Percentiles rank a stretch among this genome's conserved stretches.
These are phyloP conservation scores for Nasonia vitripennis DNA, from an alignment of 1,140 invertebrate species.

Conservation along the genomic window DNA sequence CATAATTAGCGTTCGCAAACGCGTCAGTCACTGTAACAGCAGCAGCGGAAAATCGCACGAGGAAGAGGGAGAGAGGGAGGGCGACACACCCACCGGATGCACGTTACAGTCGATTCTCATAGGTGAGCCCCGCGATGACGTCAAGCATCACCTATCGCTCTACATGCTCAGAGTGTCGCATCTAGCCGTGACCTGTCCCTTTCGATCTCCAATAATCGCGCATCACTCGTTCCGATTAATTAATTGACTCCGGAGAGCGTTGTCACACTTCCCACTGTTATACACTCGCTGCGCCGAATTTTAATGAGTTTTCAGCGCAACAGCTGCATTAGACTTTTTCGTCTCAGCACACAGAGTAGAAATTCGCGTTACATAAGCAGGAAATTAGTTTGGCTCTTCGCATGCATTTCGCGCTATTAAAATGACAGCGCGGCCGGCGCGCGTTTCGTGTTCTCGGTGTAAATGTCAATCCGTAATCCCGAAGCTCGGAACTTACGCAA, in stretches of 20 bases:
- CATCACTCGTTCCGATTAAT: slow-evolving; percentile 8
- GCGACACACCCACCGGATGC: slow-evolving; percentile 67
- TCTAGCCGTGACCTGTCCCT: slow-evolving; percentile 54
- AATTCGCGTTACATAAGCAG: neutral
- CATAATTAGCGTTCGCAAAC: neutral
- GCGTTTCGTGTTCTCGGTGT: neutral
- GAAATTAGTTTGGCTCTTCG: neutral
- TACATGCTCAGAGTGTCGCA: slow-evolving; percentile 57
- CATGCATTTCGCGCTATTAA: slow-evolving; percentile 5
- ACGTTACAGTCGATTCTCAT: slow-evolving; percentile 64
- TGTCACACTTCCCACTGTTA: neutral
- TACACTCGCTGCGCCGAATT: neutral
- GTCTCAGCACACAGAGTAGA: neutral
- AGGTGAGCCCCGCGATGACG: slow-evolving; percentile 58
- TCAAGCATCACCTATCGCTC: slow-evolving; percentile 56
- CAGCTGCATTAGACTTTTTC: neutral
- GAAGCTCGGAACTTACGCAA: neutral
- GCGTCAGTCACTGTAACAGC: neutral
- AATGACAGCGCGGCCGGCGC: neutral
- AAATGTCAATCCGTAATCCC: neutral
- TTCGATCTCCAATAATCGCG: slow-evolving; percentile 3
- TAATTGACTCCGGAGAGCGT: neutral
- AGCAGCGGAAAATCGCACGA: slow-evolving; percentile 58
- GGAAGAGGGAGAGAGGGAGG: slow-evolving; percentile 58
- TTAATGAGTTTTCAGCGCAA: slow-evolving; percentile 14